These are phyloP conservation scores for Drosophila phalerata DNA, from an alignment of 2,888 invertebrate species.

Conservation along the genomic window DNA sequence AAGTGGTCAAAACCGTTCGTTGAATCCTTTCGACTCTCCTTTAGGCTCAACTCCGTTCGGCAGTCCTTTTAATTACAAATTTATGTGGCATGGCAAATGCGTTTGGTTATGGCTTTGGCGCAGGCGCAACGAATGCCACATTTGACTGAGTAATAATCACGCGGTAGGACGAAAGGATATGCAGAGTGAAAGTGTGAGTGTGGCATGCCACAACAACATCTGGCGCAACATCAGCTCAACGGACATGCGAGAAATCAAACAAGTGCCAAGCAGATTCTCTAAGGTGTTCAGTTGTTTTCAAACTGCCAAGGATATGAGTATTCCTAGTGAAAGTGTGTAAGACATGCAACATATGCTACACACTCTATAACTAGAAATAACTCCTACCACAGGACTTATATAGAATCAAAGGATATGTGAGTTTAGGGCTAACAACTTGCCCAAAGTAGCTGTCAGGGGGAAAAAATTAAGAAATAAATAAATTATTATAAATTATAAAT, in stretches of 20 bases:
- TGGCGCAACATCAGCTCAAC: conserved; percentile 28
- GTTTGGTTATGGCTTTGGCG: conserved; percentile 42
- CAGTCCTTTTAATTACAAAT: conserved; percentile 59
- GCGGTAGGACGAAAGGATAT: conserved; percentile 40
- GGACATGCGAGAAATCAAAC: conserved; percentile 19
- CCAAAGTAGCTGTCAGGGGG: too few species aligned
- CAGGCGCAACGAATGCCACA: conserved; percentile 57
- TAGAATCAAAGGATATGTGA: background rate
- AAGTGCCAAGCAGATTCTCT: conserved; percentile 28
- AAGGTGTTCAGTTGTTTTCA: conserved; percentile 2
- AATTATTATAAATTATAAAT: too few species aligned
- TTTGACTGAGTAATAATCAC: conserved; percentile 57
- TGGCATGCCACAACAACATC: conserved; percentile 32
- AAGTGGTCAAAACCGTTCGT: conserved; percentile 38
- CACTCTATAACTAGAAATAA: background rate
- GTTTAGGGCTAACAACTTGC: background rate
- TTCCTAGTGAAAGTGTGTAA: background rate
- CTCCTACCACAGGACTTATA: background rate
- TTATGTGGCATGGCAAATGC: conserved; percentile 52
- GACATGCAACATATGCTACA: background rate
- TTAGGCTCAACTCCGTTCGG: conserved; percentile 1
- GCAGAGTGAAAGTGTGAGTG: conserved; percentile 52
- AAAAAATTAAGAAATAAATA: too few species aligned
- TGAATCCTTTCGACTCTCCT: conserved; percentile 55
- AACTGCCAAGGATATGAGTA: conserved; percentile 21